Conservation (phyloP, 2,797 vertebrate genomes). For the Rhynchonycteris naso region DNA sequence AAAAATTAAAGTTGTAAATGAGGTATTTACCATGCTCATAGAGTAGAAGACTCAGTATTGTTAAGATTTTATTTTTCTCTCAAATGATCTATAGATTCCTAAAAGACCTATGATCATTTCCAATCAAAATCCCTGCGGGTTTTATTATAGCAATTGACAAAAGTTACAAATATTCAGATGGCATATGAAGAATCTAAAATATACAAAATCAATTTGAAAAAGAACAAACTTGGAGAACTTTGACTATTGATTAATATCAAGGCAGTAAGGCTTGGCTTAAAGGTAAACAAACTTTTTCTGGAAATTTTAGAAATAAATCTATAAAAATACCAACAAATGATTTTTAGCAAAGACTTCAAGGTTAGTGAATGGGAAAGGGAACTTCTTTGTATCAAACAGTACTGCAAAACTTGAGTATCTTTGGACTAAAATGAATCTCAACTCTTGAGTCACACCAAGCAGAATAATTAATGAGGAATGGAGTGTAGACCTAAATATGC, state of each 20-base stretch:
- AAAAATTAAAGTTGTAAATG: slow-evolving; percentile 15
- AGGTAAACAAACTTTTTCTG: background rate
- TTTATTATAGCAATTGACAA: background rate
- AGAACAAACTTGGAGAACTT: background rate
- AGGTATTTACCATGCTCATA: background rate
- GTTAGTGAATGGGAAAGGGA: background rate
- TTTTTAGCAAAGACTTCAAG: background rate
- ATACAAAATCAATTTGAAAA: background rate
- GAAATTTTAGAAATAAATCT: background rate
- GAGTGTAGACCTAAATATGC: background rate
- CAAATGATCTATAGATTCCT: background rate
- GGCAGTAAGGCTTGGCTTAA: background rate
- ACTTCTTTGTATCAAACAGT: background rate
- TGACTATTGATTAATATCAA: background rate
- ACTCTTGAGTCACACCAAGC: background rate
- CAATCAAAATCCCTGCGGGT: background rate
- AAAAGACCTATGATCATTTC: background rate
- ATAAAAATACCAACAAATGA: background rate
- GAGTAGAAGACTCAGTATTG: background rate
- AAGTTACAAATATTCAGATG: background rate
- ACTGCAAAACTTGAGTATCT: background rate
- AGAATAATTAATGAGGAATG: background rate
- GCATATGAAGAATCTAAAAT: background rate
- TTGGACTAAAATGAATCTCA: background rate
- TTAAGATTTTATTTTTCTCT: background rate